phyloP scores from a whole-genome alignment of 2,113 vertebrate species.

The Chamaea fasciata region DNA sequence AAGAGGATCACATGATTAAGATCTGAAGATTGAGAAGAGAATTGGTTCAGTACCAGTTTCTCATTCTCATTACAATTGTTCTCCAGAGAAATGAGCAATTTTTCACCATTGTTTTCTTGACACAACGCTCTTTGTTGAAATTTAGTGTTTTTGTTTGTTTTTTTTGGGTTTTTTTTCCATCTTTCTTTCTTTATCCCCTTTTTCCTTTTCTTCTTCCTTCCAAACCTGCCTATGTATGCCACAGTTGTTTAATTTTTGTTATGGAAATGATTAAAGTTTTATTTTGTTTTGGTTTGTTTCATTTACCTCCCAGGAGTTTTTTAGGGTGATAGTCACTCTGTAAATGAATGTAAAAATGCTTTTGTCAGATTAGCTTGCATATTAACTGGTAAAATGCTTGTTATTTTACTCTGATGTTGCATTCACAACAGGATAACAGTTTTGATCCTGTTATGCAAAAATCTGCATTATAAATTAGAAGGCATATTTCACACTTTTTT shows the following conservation, averaged over 20 bases:
- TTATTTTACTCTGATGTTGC: slow-evolving; percentile 41
- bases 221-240: slow-evolving; percentile 40
- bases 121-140: slow-evolving; percentile 38
- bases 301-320: slow-evolving; percentile 53
- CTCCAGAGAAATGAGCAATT: slow-evolving; percentile 66
- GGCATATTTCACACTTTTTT: slow-evolving; percentile 40
- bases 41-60: slow-evolving; percentile 54
- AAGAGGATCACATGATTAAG: slow-evolving; percentile 55
- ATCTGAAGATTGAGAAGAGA: slow-evolving; percentile 44
- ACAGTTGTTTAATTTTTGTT: slow-evolving; percentile 61
- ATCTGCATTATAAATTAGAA: slow-evolving; percentile 61
- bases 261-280: slow-evolving; percentile 41
- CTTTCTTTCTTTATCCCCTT: slow-evolving; percentile 31
- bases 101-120: slow-evolving; percentile 65
- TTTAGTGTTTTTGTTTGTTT: not conserved
- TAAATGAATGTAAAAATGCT: slow-evolving; percentile 35
- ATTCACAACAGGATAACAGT: slow-evolving; percentile 52
- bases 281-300: slow-evolving; percentile 43
- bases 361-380: slow-evolving; percentile 44
- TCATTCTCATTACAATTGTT: slow-evolving; percentile 53
- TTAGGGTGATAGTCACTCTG: slow-evolving; percentile 1
- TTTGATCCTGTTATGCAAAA: slow-evolving; percentile 64
- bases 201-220: slow-evolving; percentile 43
- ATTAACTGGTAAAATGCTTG: slow-evolving; percentile 44
- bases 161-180: not conserved